These are phyloP conservation scores for Pristionchus fissidentatus DNA, from an alignment of 2,888 invertebrate species.

Conservation along the genomic window DNA sequence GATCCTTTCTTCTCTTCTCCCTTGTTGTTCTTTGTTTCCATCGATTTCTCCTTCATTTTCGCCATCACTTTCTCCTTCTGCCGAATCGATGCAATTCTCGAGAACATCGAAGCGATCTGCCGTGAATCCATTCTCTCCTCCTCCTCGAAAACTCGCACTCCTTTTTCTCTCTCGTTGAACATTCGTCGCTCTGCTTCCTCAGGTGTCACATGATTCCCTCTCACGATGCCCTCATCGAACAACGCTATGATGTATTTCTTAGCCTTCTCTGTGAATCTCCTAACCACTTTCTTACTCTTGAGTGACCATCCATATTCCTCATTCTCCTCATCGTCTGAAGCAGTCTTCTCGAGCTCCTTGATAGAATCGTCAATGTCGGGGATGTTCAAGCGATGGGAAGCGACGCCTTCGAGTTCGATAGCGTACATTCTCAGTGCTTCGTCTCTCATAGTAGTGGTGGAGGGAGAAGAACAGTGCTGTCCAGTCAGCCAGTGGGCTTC, in stretches of 20 bases:
- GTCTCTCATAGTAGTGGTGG: background rate
- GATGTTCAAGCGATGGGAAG: background rate
- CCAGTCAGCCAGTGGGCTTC: background rate
- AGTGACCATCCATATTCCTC: background rate
- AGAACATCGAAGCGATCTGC: background rate
- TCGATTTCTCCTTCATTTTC: background rate
- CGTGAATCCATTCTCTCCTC: background rate
- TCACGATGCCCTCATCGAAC: background rate
- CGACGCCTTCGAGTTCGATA: background rate
- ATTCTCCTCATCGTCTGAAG: background rate
- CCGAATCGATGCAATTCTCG: background rate
- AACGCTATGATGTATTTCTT: background rate
- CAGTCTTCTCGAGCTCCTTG: background rate
- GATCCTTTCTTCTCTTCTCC: background rate
- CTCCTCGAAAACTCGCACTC: background rate
- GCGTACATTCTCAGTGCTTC: background rate
- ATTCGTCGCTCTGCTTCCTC: background rate
- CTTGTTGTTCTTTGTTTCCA: background rate
- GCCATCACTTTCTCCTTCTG: background rate
- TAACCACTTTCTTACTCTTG: background rate
- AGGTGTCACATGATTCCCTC: background rate
- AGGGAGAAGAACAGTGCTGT: background rate
- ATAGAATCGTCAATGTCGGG: conserved; percentile 3
- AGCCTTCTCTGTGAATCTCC: background rate
- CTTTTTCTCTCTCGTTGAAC: background rate